These are phyloP conservation scores for Drosophila micromelanica DNA, from an alignment of 1,140 invertebrate genomes.

Conservation along the genomic window DNA sequence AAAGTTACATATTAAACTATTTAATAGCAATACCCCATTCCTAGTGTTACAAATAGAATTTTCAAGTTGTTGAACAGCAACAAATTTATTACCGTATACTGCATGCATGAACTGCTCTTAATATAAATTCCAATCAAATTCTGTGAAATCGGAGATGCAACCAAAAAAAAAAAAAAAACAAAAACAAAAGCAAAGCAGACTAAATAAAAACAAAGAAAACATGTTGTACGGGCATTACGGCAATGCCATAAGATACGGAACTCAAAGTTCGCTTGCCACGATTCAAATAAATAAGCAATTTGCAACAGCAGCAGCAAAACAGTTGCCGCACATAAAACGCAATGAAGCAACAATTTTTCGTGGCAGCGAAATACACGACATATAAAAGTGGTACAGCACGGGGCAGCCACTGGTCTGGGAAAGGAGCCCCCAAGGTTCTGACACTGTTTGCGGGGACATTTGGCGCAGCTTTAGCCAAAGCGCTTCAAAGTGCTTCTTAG, in stretches of 20 bases:
- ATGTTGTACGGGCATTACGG: conserved; percentile 37
- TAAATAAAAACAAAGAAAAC: neutral
- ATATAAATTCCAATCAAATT: conserved; percentile 47
- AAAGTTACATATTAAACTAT: neutral
- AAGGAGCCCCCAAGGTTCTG: neutral
- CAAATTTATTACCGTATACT: conserved; percentile 58
- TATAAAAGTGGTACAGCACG: conserved; percentile 9
- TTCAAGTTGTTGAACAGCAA: conserved; percentile 29
- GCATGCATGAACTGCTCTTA: conserved; percentile 44
- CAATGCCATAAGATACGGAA: conserved; percentile 51
- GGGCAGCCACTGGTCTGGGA: neutral
- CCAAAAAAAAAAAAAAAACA: conserved; percentile 1
- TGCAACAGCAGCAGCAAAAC: conserved; percentile 43
- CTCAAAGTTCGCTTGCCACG: conserved; percentile 27
- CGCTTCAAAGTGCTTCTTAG: conserved; percentile 73
- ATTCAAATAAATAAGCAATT: conserved; percentile 74
- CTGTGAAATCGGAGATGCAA: neutral
- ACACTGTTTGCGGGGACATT: conserved; percentile 44
- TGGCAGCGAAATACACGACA: conserved; percentile 1
- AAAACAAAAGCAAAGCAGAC: too few species aligned
- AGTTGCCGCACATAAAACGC: conserved; percentile 51
- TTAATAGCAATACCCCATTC: neutral
- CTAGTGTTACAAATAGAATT: conserved; percentile 25
- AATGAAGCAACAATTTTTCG: conserved; percentile 68
- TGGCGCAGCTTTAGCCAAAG: conserved; percentile 64